Evolutionary conservation across 2,888 invertebrate species (phyloP).

Genomic region (Aspidapion aeneum): DNA sequence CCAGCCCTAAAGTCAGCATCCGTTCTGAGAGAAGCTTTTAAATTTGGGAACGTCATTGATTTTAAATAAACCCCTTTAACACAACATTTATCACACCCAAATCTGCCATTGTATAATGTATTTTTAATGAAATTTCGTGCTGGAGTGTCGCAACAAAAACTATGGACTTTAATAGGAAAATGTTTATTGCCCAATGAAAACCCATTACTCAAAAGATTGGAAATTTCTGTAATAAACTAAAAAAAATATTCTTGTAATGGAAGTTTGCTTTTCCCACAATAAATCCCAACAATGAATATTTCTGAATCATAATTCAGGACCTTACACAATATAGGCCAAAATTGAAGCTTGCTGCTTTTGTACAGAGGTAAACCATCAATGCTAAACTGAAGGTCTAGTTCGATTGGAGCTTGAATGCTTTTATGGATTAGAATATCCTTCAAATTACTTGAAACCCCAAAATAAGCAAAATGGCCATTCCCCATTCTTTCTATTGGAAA

Average conservation of each 20-base stretch:
- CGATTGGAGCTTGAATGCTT: not conserved
- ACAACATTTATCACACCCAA: not conserved
- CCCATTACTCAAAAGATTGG: not conserved
- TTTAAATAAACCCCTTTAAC: not conserved
- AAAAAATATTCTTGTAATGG: not conserved
- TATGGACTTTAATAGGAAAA: not conserved
- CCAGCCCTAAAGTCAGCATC: constrained; percentile 10
- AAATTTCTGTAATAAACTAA: not conserved
- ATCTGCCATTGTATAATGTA: not conserved
- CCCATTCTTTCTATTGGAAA: not conserved
- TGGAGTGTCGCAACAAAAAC: not conserved
- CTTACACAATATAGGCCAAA: not conserved
- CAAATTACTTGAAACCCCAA: not conserved
- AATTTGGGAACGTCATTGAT: not conserved
- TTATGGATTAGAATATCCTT: not conserved
- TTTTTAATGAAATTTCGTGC: not conserved
- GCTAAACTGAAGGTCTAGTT: not conserved
- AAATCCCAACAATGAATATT: not conserved
- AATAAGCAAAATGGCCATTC: not conserved
- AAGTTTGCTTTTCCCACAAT: not conserved
- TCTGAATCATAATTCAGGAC: not conserved
- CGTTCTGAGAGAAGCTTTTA: constrained; percentile 6
- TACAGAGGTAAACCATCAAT: not conserved
- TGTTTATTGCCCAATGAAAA: not conserved
- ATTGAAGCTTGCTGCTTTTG: not conserved